A percentile compares a stretch with the other conserved stretches of the same genome.
phyloP scores from a whole-genome alignment of 1,140 invertebrate genomes.

The Physella acuta region DNA sequence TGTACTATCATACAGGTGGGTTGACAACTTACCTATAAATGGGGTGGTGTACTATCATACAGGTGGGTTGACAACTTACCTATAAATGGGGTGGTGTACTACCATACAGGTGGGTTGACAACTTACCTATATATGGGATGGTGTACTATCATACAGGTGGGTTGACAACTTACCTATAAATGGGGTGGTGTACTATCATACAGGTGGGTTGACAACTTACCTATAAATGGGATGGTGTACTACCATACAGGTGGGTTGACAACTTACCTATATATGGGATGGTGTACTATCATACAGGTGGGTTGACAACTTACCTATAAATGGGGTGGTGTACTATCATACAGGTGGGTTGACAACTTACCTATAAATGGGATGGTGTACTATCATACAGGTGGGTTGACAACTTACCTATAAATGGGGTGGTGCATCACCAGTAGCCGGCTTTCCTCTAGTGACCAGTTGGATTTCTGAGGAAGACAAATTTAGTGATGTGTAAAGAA shows the following conservation, averaged over 20 bases:
- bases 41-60: not conserved
- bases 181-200: not conserved
- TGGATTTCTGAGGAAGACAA: conserved; percentile 57
- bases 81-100: not conserved
- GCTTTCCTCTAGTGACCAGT: conserved; percentile 69
- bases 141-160: not conserved
- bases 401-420: conserved; percentile 83
- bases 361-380: not conserved
- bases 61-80: not conserved
- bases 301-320: not conserved
- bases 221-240: not conserved
- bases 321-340: not conserved
- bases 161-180: not conserved
- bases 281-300: not conserved
- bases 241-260: not conserved
- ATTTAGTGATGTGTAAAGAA: too few relatives aligned
- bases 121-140: not conserved
- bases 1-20: not conserved
- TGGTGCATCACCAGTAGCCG: conserved; percentile 83
- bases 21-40: not conserved
- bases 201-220: not conserved
- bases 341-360: not conserved
- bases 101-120: not conserved
- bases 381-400: conserved; percentile 4
- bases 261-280: not conserved